phyloP scores from a whole-genome alignment of 2,797 vertebrate species.

The Leptoclinus maculatus region DNA sequence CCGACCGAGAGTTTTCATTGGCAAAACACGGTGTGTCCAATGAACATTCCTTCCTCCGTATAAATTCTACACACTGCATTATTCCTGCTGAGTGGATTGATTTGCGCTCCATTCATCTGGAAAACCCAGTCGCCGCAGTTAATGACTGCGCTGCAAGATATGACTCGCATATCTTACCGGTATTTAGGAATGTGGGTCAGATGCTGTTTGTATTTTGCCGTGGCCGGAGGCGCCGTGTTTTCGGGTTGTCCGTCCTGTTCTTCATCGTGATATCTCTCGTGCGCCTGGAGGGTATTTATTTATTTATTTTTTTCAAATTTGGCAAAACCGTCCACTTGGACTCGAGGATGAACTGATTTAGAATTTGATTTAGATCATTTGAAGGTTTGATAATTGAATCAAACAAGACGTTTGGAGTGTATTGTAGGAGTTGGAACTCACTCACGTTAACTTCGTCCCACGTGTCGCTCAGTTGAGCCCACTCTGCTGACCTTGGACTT shows the following conservation, averaged over 20 bases:
- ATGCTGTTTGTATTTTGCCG: neutral
- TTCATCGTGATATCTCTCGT: neutral
- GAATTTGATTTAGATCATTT: no score
- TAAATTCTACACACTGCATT: constrained; percentile 14
- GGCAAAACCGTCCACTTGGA: no score
- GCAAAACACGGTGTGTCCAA: constrained; percentile 31
- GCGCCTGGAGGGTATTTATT: neutral
- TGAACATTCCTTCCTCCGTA: constrained; percentile 25
- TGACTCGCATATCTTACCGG: neutral
- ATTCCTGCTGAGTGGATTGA: constrained; percentile 37
- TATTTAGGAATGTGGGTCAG: neutral
- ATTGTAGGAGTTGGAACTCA: constrained; percentile 47
- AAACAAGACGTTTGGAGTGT: constrained; percentile 44
- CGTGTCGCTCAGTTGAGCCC: constrained; percentile 64
- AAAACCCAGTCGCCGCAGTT: constrained; percentile 26
- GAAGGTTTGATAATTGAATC: constrained; percentile 33
- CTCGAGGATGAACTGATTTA: no score
- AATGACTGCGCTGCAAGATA: constrained; percentile 4
- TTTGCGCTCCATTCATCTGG: constrained; percentile 29
- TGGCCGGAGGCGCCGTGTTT: neutral
- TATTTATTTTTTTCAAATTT: neutral
- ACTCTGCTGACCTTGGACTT: constrained; percentile 74
- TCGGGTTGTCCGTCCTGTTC: neutral
- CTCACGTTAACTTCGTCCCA: constrained; percentile 65
- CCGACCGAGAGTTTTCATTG: constrained; percentile 20